Evolutionary conservation across 2,113 vertebrate genomes (phyloP), one percentile per base, ranked within the genome.

Genomic region (Falco punctatus): DNA sequence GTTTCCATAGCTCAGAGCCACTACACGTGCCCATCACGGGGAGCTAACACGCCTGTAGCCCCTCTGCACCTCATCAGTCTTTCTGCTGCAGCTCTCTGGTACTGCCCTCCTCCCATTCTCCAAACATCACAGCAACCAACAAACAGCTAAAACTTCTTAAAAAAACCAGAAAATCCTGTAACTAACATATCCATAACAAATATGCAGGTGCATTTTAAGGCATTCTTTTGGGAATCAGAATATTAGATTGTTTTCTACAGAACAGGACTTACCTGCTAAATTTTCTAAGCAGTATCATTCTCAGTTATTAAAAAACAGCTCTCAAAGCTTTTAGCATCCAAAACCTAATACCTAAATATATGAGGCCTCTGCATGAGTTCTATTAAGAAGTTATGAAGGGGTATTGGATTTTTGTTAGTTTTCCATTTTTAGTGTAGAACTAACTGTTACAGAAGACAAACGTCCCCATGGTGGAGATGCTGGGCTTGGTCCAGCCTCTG

Each of bases 271-370:
- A 77, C 1, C 46, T 93, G 54, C 51, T 77, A 46, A 5, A 21
- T 84, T 95, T 93, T 51, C 92, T 88, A 78, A 71, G 42, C 44
- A 2, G 0, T 24, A 59, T 44, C 44, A 15, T 74, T 86, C 81
- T 59, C 48, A n/a, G 66, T 78, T 81, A 92, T 74, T 92, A 65
- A 74, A 93, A 85, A 75, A 22, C 51, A 86, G 48, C 71, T 88
- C 4, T 0, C 64, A 93, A 92, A 92, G 81, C 48, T 92, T 92
- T 91, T 33, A 82, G 52, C 48, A 64, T 58, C 75, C 59, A 83
- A 65, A 88, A 26, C 13, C 13, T 67, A 62, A 77, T 48, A 67
- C 10, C 30, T 33, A 64, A 83, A 84, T 71, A 48, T 21, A 71
- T 20, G 44, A 81, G 52, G 48, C 32, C 61, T 61, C 69, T 62